These are phyloP conservation scores for Acrossocheilus fasciatus DNA, from an alignment of 2,797 vertebrate genomes.

Conservation along the genomic window DNA sequence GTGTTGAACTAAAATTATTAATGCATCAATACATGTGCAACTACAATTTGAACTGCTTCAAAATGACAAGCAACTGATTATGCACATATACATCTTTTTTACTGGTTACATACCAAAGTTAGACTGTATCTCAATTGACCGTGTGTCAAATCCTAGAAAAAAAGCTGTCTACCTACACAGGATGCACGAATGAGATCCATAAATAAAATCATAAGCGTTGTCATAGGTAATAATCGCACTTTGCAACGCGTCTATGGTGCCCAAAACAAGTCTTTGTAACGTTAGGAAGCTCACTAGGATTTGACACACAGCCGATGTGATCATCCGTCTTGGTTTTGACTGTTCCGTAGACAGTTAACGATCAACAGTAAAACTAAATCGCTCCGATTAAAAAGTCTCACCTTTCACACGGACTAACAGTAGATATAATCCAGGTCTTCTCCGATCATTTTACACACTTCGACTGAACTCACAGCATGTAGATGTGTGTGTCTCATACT, in stretches of 20 bases:
- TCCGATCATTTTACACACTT: slow-evolving; percentile 87
- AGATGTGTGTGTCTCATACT: slow-evolving; percentile 78
- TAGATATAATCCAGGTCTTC: slow-evolving; percentile 82
- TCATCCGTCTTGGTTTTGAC: background rate
- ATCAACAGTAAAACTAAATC: background rate
- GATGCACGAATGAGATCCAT: background rate
- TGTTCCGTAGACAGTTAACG: background rate
- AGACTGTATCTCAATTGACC: background rate
- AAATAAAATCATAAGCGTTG: background rate
- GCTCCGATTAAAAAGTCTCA: slow-evolving; percentile 61
- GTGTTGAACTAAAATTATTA: too few species aligned
- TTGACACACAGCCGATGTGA: background rate
- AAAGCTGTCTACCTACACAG: background rate
- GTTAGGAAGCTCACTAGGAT: background rate
- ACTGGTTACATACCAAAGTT: background rate
- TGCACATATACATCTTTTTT: background rate
- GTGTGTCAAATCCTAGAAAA: background rate
- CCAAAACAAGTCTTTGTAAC: background rate
- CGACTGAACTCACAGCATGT: slow-evolving; percentile 79
- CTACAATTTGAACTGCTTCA: too few species aligned
- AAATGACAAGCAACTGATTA: background rate
- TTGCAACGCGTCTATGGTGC: background rate
- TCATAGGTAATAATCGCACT: background rate
- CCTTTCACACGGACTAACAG: slow-evolving; percentile 85
- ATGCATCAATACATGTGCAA: background rate